Base-by-base conservation (phyloP, 2,797 vertebrate species). In the Alcedo quadribrachys region DNA sequence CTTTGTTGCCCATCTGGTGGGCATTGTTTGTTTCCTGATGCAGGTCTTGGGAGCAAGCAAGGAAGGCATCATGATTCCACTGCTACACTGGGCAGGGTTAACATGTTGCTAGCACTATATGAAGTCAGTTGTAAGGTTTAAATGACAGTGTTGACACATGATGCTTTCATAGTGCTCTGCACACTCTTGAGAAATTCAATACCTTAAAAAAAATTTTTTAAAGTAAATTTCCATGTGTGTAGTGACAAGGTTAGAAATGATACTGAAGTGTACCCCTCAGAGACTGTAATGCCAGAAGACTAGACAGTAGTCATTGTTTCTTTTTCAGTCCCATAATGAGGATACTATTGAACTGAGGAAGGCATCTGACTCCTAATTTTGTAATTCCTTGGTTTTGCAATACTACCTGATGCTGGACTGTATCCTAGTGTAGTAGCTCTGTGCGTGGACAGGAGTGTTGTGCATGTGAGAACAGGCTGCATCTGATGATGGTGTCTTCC, bases 1-100 rank as follows among this genome's bases (percentile, higher is more conserved):
- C 30, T 79, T 24, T 5, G 1, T 70, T 45, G 18, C 7, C 53
- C 7, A 2, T 67, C 22, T 48, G 21, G 22, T 21, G 15, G 33
- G 11, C 4, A 3, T 33, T 61, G 20, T 43, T 42, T 54, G 15
- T 37, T 75, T 68, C 54, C 30, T 75, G 50, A 14, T 37, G 42
- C 42, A 46, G 15, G 21, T 67, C 60, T 85, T 3, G 1, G 79
- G 57, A 80, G 33, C 40, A 53, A 15, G 22, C 2, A 3, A 40
- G 18, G 66, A 78, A 58, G 50, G 46, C 55, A 50, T 27, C 7
- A 3, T 18, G 43, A 57, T 79, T 11, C n/a, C 0, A 0, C 28
- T 27, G 15, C 20, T 57, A 12, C 35, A 46, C 6, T 0, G 1
- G n/a, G 35, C 48, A 74, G 22, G 6, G 13, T 28, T 81, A 27